These are phyloP conservation scores for Neoaliturus tenellus DNA, from an alignment of 2,888 invertebrate species.

Conservation along the genomic window DNA sequence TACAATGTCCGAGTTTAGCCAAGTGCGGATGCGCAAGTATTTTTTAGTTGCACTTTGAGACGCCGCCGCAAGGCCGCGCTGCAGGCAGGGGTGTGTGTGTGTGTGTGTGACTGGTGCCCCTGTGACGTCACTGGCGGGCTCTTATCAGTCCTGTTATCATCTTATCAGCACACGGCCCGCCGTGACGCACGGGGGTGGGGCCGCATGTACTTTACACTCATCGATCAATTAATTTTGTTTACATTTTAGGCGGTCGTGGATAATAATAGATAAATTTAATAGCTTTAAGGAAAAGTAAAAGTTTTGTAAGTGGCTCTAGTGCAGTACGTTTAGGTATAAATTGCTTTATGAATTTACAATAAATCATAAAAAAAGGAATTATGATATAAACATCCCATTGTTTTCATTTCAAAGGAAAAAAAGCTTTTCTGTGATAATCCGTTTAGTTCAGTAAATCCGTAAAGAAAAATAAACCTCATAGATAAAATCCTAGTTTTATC, in stretches of 20 bases:
- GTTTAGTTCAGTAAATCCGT: too few relatives aligned
- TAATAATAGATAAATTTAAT: not conserved
- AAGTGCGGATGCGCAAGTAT: not conserved
- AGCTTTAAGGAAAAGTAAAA: not conserved
- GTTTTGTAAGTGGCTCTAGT: not conserved
- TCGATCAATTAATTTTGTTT: not conserved
- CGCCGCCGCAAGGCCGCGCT: not conserved
- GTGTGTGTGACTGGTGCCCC: not conserved
- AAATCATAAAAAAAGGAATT: too few relatives aligned
- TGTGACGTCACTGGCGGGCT: not conserved
- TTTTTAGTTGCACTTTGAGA: not conserved
- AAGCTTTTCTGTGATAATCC: too few relatives aligned
- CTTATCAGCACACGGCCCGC: not conserved
- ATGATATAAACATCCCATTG: too few relatives aligned
- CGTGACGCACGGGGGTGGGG: not conserved
- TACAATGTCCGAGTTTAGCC: not conserved
- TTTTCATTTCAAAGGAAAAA: too few relatives aligned
- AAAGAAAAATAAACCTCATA: too few relatives aligned
- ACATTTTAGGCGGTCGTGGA: not conserved
- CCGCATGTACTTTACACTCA: not conserved
- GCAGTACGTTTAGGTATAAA: too few relatives aligned
- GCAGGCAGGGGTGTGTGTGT: not conserved
- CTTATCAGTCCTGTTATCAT: not conserved
- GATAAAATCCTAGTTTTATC: too few relatives aligned
- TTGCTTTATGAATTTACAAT: too few relatives aligned